phyloP scores from a whole-genome alignment of 2,797 vertebrate species.

The Pagetopsis macropterus region DNA sequence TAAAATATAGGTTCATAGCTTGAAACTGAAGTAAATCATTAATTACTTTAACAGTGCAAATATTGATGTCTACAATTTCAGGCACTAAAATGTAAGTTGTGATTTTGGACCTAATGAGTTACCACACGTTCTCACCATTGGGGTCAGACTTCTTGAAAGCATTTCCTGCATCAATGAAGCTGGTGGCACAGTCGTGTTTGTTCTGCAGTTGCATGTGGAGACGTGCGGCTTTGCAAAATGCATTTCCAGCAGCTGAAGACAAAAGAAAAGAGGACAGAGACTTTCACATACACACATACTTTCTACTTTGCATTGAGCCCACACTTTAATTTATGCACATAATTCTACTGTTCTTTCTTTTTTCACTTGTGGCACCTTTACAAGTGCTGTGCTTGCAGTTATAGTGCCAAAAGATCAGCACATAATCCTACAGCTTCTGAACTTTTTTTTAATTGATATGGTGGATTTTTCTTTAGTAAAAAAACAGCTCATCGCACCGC shows the following conservation, averaged over 20 bases:
- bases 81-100: background rate
- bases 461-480: background rate
- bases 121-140: constrained; percentile 85
- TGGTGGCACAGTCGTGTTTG: constrained; percentile 96
- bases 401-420: constrained; percentile 8
- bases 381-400: constrained; percentile 38
- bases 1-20: background rate
- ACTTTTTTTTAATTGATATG: constrained; percentile 11
- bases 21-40: background rate
- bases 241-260: constrained; percentile 90
- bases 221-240: constrained; percentile 96
- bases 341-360: background rate
- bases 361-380: constrained; percentile 23
- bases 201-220: constrained; percentile 98
- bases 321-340: constrained; percentile 33
- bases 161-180: constrained; percentile 97
- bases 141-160: constrained; percentile 98
- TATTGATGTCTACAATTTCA: background rate
- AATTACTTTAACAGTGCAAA: background rate
- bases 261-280: background rate
- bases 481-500: constrained; percentile 82
- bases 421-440: constrained; percentile 21
- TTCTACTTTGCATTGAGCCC: constrained; percentile 4
- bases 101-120: background rate
- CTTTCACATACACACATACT: background rate